Base-by-base conservation (phyloP, 2,888 invertebrate species). In the Nemapogon koenigi region DNA sequence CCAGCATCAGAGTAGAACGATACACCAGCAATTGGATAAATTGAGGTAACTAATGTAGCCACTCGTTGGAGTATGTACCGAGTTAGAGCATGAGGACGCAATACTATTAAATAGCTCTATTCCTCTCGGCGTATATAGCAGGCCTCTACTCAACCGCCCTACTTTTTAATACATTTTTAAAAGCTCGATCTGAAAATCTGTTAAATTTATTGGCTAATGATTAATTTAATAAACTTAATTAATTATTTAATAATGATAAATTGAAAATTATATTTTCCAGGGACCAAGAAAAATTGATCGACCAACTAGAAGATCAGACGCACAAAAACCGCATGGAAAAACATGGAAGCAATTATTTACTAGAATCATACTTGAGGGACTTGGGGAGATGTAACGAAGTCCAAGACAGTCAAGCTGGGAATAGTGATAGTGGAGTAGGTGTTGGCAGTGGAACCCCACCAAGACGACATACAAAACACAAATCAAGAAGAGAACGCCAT, bases 231-330 rank as follows among this genome's bases (percentile, higher is more conserved):
- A n/a, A n/a, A n/a, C 10, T 22, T 7, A 22, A 10, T 22, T 22
- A 22, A 22, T 10, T 10, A 7, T 22, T 22, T 22, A 22, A 22
- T 10, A 22, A 22, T 22, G 10, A 7, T 22, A 22, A 22, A 22
- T 7, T 10, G 10, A 22, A 22, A 22, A 6, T 22, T 7, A 7
- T 30, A 13, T 28, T 15, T 48, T 46, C 38, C 72, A 85, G 86
- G 50, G 87, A 89, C 53, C 86, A 87, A 57, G 91, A 92, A 58
- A 84, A 86, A 52, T 83, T 90, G 52, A 92, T 93, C 49, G 88
- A 88, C 45, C 84, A 84, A 52, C 82, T 90, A 49, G 90, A 90
- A 72, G 88, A 89, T 54, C 87, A 89, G 55, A 87, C 89, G 17
- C 90, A 91, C 62, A 83, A 85, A 46, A 83, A 81, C 30, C 73